Base-by-base conservation (phyloP, 2,797 vertebrate genomes). In the Lateolabrax maculatus region DNA sequence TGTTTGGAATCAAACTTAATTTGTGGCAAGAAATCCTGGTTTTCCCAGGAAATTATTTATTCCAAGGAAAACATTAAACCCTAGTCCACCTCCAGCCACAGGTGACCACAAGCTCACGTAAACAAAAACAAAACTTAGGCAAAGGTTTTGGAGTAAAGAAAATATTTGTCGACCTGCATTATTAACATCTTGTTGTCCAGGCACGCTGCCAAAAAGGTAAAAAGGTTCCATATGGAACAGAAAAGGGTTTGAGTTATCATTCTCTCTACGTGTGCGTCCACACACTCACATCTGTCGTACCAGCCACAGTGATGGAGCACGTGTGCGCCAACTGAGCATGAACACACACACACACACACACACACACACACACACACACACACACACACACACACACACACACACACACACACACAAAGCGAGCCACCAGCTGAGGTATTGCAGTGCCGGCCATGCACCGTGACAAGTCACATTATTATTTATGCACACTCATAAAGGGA, bases 401-500 rank as follows among this genome's bases (percentile, higher is more conserved):
- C 27, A 74, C 37, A 41, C 51, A 73, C 48, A 27, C 65, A 21
- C 36, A 67, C 75, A 76, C 71, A 74, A 37, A 66, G 46, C 37
- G 9, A 85, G 77, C 79, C 88, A 80, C 82, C 90, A 90, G 89
- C 88, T 90, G 91, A 84, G 86, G 83, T 58, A 81, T 63, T 61
- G 84, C 83, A n/a, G 85, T 19, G 77, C 75, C 13, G 72, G 72
- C 86, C 71, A 9, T 56, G 86, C 81, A 37, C 85, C 12, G 84
- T 87, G 92, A 93, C 92, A 84, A 88, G 81, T 79, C 85, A 75
- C 92, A 90, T 93, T 94, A 94, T 95, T 95, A 95, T 94, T 94
- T 94, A 95, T 94, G 93, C 91, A 84, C 87, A 81, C 89, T 95
- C 93, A 93, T 95, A 94, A 95, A 94, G 90, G 88, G 87, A 84